Base-by-base conservation (phyloP, 2,888 invertebrate genomes). In the Morpho achilles region DNA sequence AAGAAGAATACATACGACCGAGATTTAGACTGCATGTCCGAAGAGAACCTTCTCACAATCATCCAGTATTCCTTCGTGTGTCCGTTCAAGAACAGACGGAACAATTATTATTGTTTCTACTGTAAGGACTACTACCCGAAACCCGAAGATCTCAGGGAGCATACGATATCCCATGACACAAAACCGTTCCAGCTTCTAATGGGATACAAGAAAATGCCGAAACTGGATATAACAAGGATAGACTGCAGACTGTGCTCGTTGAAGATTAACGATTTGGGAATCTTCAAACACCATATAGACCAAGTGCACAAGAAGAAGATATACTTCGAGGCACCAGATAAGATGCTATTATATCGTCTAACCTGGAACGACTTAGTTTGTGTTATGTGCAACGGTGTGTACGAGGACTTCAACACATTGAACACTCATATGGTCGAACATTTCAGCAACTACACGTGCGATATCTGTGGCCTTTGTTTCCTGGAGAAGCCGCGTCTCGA, bases 351-450 rank as follows among this genome's bases (percentile, higher is more conserved):
- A 7, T 88, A 87, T 39, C 66, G 70, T 0, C 66, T 88, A 9
- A 55, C 55, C 0, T 16, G 49, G 16, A 55, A 55, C 41, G 49
- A 55, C 10, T 43, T 55, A 5, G 43, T 48, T 2, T 55, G 55
- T 32, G 49, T 48, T 6, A 48, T 49, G 68, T 75, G 74, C 0
- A 74, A 75, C 2, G 77, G 79, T 2, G 78, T 82, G 22, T 64
- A 79, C 0, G 77, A 78, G n/a, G 87, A 86, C 23, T 88, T 89
- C 50, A 88, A 89, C 53, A 87, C 88, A 0, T 59, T 89, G 32
- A 88, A 89, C 56, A 86, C 83, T 7, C 89, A 89, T 58, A 89
- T 89, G 88, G 87, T 88, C 23, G 82, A 77, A 5, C 89, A 89
- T 66, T 89, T 75, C 22, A 84, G 82, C 61, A 89, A 88, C 53